These are phyloP conservation scores for Drosophila insularis DNA, from an alignment of 1,140 invertebrate species.

Conservation along the genomic window DNA sequence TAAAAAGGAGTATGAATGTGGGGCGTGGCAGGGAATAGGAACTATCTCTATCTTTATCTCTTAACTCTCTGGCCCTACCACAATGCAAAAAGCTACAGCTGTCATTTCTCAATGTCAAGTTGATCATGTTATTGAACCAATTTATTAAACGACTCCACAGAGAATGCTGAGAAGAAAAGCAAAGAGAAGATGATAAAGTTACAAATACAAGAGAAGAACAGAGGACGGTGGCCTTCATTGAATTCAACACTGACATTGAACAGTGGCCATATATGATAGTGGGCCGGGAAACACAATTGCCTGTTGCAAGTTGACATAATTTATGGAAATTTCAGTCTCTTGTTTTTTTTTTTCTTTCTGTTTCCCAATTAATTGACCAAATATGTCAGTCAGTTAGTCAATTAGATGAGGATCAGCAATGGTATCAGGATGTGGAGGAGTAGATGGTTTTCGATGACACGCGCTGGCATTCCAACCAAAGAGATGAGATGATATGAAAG, in stretches of 20 bases:
- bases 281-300: not conserved
- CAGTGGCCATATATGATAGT: constrained; percentile 40
- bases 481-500: no score
- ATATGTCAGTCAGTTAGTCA: constrained; percentile 13
- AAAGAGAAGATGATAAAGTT: constrained; percentile 52
- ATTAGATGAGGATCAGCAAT: constrained; percentile 53
- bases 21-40: not conserved
- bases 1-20: not conserved
- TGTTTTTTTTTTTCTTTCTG: no score
- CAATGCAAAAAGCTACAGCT: constrained; percentile 39
- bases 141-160: constrained; percentile 46
- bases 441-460: constrained; percentile 52
- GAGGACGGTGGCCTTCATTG: constrained; percentile 16
- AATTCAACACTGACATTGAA: constrained; percentile 69
- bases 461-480: constrained; percentile 58
- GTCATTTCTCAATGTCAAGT: constrained; percentile 61
- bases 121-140: constrained; percentile 63
- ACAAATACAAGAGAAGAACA: constrained; percentile 35
- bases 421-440: constrained; percentile 22
- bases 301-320: constrained; percentile 45
- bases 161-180: constrained; percentile 11
- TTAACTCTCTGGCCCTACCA: constrained; percentile 45
- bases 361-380: no score
- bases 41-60: not conserved
- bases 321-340: constrained; percentile 34